A percentile compares a stretch with the other conserved stretches of the same genome.
These are phyloP conservation scores for Alosa alosa DNA, from an alignment of 2,113 vertebrate genomes.

Conservation along the genomic window DNA sequence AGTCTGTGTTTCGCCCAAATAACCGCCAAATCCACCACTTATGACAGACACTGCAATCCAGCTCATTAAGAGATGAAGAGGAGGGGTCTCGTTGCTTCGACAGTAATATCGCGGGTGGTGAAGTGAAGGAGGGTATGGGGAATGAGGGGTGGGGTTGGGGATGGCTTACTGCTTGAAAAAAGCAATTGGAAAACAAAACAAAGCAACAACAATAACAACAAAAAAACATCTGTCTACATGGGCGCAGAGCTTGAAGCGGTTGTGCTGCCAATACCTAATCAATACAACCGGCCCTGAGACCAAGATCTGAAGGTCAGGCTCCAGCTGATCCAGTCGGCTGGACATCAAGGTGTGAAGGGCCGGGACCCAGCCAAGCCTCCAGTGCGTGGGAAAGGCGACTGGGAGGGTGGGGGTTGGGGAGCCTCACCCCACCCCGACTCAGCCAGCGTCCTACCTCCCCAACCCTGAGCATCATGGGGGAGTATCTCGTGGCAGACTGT, in stretches of 20 bases:
- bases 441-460: slow-evolving; percentile 40
- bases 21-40: slow-evolving; percentile 64
- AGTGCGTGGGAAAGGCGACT: background rate
- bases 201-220: background rate
- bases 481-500: slow-evolving; percentile 67
- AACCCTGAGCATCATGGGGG: slow-evolving; percentile 69
- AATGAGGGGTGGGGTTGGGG: background rate
- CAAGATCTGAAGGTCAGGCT: background rate
- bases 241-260: background rate
- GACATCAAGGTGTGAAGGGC: background rate
- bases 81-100: slow-evolving; percentile 43
- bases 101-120: background rate
- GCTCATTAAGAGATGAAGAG: slow-evolving; percentile 70
- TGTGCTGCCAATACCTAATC: background rate
- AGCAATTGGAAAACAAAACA: background rate
- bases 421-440: slow-evolving; percentile 32
- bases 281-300: background rate
- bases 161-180: background rate
- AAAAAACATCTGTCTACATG: background rate
- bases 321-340: background rate
- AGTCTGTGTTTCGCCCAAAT: slow-evolving; percentile 66
- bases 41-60: slow-evolving; percentile 59
- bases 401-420: background rate
- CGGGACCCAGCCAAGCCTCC: background rate
- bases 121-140: background rate